Base-by-base conservation (phyloP, 2,888 invertebrate genomes). In the Drosophila recens region DNA sequence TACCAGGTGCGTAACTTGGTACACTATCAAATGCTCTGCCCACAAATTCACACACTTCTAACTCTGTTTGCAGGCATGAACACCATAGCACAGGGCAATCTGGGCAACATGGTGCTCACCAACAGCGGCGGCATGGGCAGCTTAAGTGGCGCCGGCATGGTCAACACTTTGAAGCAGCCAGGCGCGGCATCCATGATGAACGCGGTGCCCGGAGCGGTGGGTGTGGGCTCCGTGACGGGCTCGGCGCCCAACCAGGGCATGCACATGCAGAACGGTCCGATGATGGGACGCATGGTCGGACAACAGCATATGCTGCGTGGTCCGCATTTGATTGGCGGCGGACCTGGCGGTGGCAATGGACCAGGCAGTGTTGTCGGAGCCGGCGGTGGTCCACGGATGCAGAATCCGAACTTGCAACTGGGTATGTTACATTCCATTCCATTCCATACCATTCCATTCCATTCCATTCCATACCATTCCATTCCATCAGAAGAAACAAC, bases 21-120 rank as follows among this genome's bases (percentile, higher is more conserved):
- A 15, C 5, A 17, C 17, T 1, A 17, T 2, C 6, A 30, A 2
- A 30, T 30, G 30, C 5, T 30, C 30, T 1, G 8, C 5, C 4
- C 30, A 30, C 30, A 30, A 1, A 30, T 30, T 30, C 30, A 30
- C 30, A 30, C 34, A 30, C 4, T 2, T n/a, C n/a, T n/a, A n/a
- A n/a, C n/a, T n/a, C 17, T 17, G 17, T 17, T 17, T 70, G 3
- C 93, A 94, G 96, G 95, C 79, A 96, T 96, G 94, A 95, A 95
- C 87, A 95, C 95, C 92, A 92, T 92, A 72, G 91, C 92, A 2
- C 89, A 92, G 87, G 94, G 95, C 51, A 94, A 94, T 75, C 92
- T 93, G 59, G 94, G 94, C 51, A 96, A 96, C 89, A 96, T 97
- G 95, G 96, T 97, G 84, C 96, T 97, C 94, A 96, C 96, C 27